Evolutionary conservation across 2,113 vertebrate genomes (phyloP), one percentile per base, ranked within the genome.

Genomic region (Elephantulus edwardii): DNA sequence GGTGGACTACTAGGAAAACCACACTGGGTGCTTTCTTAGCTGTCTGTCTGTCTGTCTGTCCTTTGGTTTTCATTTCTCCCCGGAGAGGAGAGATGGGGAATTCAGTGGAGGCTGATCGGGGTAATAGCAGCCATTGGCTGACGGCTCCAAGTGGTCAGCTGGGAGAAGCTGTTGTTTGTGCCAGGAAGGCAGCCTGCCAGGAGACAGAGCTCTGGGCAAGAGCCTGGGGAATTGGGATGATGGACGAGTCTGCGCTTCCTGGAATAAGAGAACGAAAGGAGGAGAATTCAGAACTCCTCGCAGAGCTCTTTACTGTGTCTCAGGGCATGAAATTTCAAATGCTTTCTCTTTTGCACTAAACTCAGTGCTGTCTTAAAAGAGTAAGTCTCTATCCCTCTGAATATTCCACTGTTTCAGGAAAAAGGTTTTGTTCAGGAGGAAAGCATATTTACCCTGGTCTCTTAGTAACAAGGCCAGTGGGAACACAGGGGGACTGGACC

Each of bases 361-460:
- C 33, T 22, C 83, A 83, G 40, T 78, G n/a, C 2, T 19, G n/a
- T 82, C 44, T 66, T 88, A 64, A 44, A 64, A 90, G 56, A 76
- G 58, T 80, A 84, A 89, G 46, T 50, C 42, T 92, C 58, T 38
- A 68, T 54, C n/a, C 9, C 88, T 66, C 2, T 72, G 64, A 80
- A 46, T 83, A 46, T 13, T 64, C 56, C 35, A 48, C 30, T 20
- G 16, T 77, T 81, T 91, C 68, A 68, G 35, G 56, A 48, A 91
- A 71, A 30, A 76, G 35, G 68, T 90, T 46, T 91, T 95, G n/a
- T 94, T 94, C 76, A 92, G 76, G 68, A 72, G 90, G 83, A 94
- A 91, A 75, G 76, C 44, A 50, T 83, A 83, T 86, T 86, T 90
- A 88, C 40, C 40, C n/a, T 70, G 33, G 68, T 80, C 24, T 88